A percentile compares a stretch with the other conserved stretches of the same genome.
These are phyloP conservation scores for Sarcophaga carnaria DNA, from an alignment of 2,888 invertebrate species.

Conservation along the genomic window DNA sequence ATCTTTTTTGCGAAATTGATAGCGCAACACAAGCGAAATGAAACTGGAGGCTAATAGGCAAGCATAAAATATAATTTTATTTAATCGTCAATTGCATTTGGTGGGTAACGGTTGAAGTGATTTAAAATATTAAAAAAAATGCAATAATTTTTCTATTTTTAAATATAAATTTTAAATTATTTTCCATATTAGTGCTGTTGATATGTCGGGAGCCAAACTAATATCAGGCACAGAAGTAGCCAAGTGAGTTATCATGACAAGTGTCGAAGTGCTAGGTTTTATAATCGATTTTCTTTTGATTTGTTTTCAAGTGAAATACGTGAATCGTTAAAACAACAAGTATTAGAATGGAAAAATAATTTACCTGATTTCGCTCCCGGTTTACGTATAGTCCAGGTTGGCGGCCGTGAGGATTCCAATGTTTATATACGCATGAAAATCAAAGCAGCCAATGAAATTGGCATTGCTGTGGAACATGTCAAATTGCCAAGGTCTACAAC, in stretches of 20 bases:
- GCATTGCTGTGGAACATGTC: constrained; percentile 91
- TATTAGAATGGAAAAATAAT: constrained; percentile 84
- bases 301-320: constrained; percentile 86
- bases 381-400: constrained; percentile 97
- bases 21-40: neutral
- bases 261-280: constrained; percentile 75
- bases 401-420: constrained; percentile 97
- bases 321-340: constrained; percentile 86
- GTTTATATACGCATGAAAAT: constrained; percentile 99
- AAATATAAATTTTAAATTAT: constrained; percentile 12
- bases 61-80: constrained; percentile 23
- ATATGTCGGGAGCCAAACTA: constrained; percentile 81
- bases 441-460: constrained; percentile 94
- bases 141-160: neutral
- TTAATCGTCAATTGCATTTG: constrained; percentile 51
- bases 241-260: constrained; percentile 83
- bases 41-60: neutral
- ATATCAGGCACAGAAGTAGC: constrained; percentile 88
- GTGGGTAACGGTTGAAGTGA: constrained; percentile 43
- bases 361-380: constrained; percentile 87
- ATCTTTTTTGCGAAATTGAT: constrained; percentile 52
- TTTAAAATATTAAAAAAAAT: constrained; percentile 12
- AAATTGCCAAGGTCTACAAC: constrained; percentile 90
- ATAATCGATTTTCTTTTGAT: constrained; percentile 48
- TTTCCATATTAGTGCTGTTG: constrained; percentile 56